These are phyloP conservation scores for Homalodisca vitripennis DNA, from an alignment of 1,140 invertebrate genomes.

Conservation along the genomic window DNA sequence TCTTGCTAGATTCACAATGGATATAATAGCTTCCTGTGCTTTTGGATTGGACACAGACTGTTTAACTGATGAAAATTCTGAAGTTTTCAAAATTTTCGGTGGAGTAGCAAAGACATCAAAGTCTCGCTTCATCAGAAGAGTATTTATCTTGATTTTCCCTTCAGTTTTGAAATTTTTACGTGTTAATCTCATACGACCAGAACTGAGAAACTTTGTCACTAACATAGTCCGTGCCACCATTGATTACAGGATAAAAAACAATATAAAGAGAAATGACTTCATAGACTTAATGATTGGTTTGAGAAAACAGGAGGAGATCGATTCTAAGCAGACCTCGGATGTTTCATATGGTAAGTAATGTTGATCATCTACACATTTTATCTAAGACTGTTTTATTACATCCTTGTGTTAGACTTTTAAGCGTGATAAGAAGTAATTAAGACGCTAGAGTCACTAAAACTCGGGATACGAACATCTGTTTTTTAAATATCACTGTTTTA, in stretches of 20 bases:
- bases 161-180: neutral
- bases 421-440: too few relatives aligned
- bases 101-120: neutral
- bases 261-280: slow-evolving; percentile 41
- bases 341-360: too few relatives aligned
- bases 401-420: too few relatives aligned
- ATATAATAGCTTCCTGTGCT: slow-evolving; percentile 38
- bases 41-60: slow-evolving; percentile 34
- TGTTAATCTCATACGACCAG: slow-evolving; percentile 18
- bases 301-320: too few relatives aligned
- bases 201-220: slow-evolving; percentile 39
- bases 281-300: too few relatives aligned
- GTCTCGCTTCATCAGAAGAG: slow-evolving; percentile 32
- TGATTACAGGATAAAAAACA: slow-evolving; percentile 35
- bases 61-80: slow-evolving; percentile 25
- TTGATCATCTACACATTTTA: too few relatives aligned
- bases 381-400: too few relatives aligned
- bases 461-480: too few relatives aligned
- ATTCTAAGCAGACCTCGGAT: too few relatives aligned
- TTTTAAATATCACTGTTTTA: too few relatives aligned
- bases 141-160: slow-evolving; percentile 24
- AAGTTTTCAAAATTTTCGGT: slow-evolving; percentile 14
- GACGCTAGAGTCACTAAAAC: too few relatives aligned
- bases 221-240: slow-evolving; percentile 38
- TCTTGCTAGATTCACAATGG: slow-evolving; percentile 27